Evolutionary conservation across 2,888 invertebrate genomes (phyloP).

Genomic region (Acleris emargana): DNA sequence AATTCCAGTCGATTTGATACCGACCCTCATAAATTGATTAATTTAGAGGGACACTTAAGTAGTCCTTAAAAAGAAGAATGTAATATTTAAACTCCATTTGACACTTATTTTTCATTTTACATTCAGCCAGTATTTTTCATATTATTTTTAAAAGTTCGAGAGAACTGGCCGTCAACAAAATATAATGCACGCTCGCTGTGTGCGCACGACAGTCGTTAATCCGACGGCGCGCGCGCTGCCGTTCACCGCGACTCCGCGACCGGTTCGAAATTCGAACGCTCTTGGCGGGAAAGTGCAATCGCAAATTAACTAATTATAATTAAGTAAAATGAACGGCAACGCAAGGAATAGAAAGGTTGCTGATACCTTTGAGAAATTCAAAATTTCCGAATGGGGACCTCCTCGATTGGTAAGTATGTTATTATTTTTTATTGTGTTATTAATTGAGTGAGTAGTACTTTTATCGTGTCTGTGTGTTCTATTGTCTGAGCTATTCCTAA

Average conservation of each 20-base stretch:
- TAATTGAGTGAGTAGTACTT: neutral
- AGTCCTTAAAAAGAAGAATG: too few species aligned
- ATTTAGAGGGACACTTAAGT: too few species aligned
- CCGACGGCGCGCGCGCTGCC: conserved; percentile 61
- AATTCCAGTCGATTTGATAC: too few species aligned
- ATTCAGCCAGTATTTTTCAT: neutral
- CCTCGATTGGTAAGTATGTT: conserved; percentile 64
- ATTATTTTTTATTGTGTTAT: neutral
- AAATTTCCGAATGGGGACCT: conserved; percentile 73
- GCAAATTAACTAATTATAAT: conserved; percentile 38
- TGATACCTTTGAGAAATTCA: conserved; percentile 75
- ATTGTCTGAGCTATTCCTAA: too few species aligned
- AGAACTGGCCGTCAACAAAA: conserved; percentile 15
- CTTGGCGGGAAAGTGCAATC: conserved; percentile 66
- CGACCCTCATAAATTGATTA: too few species aligned
- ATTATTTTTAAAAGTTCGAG: conserved; percentile 8
- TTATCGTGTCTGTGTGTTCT: too few species aligned
- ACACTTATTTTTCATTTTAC: too few species aligned
- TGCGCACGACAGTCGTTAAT: conserved; percentile 58
- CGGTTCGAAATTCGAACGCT: conserved; percentile 53
- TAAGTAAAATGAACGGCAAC: conserved; percentile 71
- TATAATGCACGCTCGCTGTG: conserved; percentile 18
- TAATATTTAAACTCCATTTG: too few species aligned
- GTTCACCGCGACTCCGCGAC: conserved; percentile 51
- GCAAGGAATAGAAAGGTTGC: conserved; percentile 73